Evolutionary conservation across 2,113 vertebrate genomes (phyloP).

Genomic region (Notiomystis cincta): DNA sequence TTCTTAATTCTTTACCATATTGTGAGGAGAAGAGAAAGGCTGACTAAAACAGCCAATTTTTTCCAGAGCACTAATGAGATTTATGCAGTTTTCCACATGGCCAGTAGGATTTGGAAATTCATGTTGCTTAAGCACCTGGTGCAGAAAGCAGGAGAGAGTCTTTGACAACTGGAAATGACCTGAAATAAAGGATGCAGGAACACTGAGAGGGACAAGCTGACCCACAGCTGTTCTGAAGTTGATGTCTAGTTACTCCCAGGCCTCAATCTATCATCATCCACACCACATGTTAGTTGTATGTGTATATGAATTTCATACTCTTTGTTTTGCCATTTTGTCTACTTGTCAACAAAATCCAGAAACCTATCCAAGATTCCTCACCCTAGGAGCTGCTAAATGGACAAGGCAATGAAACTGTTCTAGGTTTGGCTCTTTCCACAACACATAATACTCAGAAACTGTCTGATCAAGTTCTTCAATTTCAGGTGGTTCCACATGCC

Average conservation of each 20-base stretch:
- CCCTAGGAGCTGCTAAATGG: not conserved
- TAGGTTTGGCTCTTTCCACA: not conserved
- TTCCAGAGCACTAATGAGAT: not conserved
- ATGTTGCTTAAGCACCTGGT: not conserved
- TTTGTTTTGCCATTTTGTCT: not conserved
- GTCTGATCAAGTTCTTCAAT: not conserved
- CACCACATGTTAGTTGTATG: fast-evolving
- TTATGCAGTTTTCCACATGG: not conserved
- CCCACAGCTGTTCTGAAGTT: not conserved
- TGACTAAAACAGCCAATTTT: not conserved
- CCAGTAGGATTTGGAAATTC: not conserved
- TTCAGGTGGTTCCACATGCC: not conserved
- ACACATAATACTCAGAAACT: not conserved
- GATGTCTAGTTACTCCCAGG: not conserved
- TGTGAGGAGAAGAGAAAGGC: not conserved
- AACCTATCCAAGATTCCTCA: not conserved
- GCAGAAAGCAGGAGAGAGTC: not conserved
- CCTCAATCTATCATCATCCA: too few species aligned
- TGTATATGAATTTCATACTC: fast-evolving
- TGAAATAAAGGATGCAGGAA: not conserved
- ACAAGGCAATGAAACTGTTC: not conserved
- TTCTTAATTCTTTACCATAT: not conserved
- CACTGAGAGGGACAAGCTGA: not conserved
- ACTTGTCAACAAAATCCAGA: not conserved
- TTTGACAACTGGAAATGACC: not conserved